Base-by-base conservation (phyloP, 1,140 invertebrate species). In the Eufriesea mexicana region DNA sequence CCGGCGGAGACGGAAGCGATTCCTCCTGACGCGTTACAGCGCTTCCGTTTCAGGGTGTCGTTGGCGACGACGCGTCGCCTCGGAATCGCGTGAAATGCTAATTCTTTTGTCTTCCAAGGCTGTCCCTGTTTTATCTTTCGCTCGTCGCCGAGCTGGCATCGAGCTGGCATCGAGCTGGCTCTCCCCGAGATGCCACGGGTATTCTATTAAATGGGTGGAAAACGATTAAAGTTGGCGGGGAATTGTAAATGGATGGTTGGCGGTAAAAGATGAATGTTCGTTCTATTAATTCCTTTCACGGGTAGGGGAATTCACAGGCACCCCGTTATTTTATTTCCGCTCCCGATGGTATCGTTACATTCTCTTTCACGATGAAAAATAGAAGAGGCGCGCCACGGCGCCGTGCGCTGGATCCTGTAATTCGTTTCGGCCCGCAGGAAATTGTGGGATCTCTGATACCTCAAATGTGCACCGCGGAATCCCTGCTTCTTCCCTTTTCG, bases 11-110 rank as follows among this genome's bases (percentile, higher is more conserved):
- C 28, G 66, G 25, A 47, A 62, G 25, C 74, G 74, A 78, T 71
- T 78, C 57, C 55, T 10, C 47, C 62, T 35, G 79, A 57, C 79
- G 79, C 12, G 72, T 66, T 82, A 76, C 79, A 76, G 42, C 59
- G 25, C 25, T 75, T n/a, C 72, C 61, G 72, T 76, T 82, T 82
- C 71, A 66, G 28, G 8, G 16, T 54, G 42, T 51, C 61, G 49
- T 16, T 16, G 54, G 5, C 35, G 51, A 79, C 25, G 8, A 49
- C 23, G 59, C 35, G 70, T 67, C 45, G 20, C 42, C 14, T 51
- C 42, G n/a, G 9, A 57, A 47, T 55, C n/a, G 28, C 35, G n/a
- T 51, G 16, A 51, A 64, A 80, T 62, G 59, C 35, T 80, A 54
- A 64, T 80, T 74, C 35, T 18, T 42, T 35, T 28, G 28, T 55